These are phyloP conservation scores for Pelodiscus sinensis DNA, from an alignment of 2,113 vertebrate genomes.

Conservation along the genomic window DNA sequence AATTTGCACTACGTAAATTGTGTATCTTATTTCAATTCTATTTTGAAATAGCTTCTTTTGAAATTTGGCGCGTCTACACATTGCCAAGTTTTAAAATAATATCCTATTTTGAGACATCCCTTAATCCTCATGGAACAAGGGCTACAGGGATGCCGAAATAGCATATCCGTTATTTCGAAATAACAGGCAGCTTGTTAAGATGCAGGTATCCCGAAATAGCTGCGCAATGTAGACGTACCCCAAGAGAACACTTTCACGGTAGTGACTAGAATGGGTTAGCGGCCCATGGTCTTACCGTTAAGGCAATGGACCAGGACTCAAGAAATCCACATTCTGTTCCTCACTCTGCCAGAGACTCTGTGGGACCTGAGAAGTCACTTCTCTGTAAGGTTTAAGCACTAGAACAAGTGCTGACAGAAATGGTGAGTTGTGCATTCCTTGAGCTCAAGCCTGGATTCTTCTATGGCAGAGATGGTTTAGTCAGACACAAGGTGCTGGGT, in stretches of 20 bases:
- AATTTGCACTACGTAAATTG: too few relatives aligned
- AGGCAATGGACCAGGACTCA: not conserved
- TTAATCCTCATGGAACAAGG: too few relatives aligned
- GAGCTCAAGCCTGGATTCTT: not conserved
- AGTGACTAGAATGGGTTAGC: not conserved
- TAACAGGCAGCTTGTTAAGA: too few relatives aligned
- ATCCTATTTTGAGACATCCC: too few relatives aligned
- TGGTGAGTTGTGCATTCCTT: not conserved
- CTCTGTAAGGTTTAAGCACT: not conserved
- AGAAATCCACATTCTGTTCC: not conserved
- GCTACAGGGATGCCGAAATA: too few relatives aligned
- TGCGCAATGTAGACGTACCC: too few relatives aligned
- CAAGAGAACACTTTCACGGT: not conserved
- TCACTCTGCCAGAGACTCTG: accelerated
- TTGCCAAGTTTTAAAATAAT: too few relatives aligned
- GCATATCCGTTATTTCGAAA: too few relatives aligned
- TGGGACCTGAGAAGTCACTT: not conserved
- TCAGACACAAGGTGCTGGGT: not conserved
- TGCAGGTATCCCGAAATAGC: too few relatives aligned
- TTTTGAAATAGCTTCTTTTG: too few relatives aligned
- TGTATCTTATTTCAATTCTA: too few relatives aligned
- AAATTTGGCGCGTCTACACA: too few relatives aligned
- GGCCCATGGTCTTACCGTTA: not conserved
- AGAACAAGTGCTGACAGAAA: not conserved
- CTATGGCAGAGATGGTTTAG: not conserved